Evolutionary conservation across 2,797 vertebrate species (phyloP), one percentile per base, ranked within the genome.

Genomic region (Gymnothorax reevesii): DNA sequence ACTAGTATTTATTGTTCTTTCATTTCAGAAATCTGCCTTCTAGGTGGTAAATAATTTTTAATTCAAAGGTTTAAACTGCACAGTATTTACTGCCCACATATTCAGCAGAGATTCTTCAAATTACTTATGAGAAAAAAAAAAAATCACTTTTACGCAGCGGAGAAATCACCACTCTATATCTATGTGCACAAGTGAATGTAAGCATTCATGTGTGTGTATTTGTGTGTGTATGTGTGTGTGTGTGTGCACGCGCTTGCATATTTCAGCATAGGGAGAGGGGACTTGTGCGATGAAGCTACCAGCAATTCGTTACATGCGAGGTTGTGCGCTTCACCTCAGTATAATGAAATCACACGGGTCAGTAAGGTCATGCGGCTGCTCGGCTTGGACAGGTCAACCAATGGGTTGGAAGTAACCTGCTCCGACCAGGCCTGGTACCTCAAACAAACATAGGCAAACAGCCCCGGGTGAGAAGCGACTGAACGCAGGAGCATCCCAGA

Each of bases 321-420:
- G 90, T 89, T 83, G 52, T 90, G 89, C 55, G 57, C 88, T 93
- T 95, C 94, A 95, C 93, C 94, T 95, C 94, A 87, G 85, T 89
- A 90, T 96, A 96, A 96, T 94, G 93, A 95, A 95, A 96, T 95
- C 94, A 96, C 88, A 89, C 87, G 93, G 94, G 95, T 96, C 95
- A 95, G 90, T 89, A 92, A 91, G 94, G 94, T 92, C 89, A 88
- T 89, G 88, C 85, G 88, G 85, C 69, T 80, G 84, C 71, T 64
- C 87, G 89, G 91, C 92, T 90, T 89, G 66, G 85, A 93, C 94
- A 96, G 95, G 95, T 96, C 95, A 93, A 85, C 92, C 95, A 94
- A 88, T 93, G 91, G 94, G 94, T 95, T 92, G 93, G 95, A 96
- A 95, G 93, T 96, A 96, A 96, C 94, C 94, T 94, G 92, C 94